Conservation (phyloP, 2,113 vertebrate species). For the Condylura cristata region DNA sequence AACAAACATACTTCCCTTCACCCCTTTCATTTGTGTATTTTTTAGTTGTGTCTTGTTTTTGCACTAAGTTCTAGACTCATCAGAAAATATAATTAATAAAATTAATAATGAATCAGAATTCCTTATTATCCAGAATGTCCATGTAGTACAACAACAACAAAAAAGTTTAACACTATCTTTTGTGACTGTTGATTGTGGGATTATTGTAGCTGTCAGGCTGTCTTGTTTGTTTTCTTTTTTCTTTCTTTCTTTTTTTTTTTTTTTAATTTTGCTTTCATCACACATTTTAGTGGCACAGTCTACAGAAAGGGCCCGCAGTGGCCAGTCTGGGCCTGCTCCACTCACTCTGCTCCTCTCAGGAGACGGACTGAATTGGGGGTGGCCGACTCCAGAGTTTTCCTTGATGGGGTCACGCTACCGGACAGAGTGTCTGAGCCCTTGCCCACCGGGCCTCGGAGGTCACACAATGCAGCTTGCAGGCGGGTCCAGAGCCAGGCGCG, state of each 20-base stretch:
- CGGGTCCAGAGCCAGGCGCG: conserved; percentile 51
- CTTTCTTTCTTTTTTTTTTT: background rate
- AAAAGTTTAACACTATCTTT: conserved; percentile 65
- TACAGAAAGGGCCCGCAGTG: conserved; percentile 47
- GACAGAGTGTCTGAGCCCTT: background rate
- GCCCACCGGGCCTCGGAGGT: conserved; percentile 32
- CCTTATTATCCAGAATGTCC: conserved; percentile 84
- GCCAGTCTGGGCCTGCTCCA: background rate
- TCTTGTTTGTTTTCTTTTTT: conserved; percentile 62
- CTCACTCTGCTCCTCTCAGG: conserved; percentile 1
- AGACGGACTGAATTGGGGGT: conserved; percentile 40
- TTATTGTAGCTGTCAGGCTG: conserved; percentile 47
- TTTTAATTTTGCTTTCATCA: conserved; percentile 16
- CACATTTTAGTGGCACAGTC: conserved; percentile 74
- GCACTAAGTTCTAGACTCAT: conserved; percentile 85
- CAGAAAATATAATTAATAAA: conserved; percentile 89
- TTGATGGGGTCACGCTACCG: background rate
- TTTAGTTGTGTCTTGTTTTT: conserved; percentile 74
- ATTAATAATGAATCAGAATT: conserved; percentile 86
- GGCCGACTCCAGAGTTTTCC: conserved; percentile 50
- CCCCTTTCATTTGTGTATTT: conserved; percentile 57
- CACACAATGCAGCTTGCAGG: background rate
- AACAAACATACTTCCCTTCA: conserved; percentile 45
- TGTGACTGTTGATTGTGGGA: conserved; percentile 65
- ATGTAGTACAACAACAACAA: conserved; percentile 68